Evolutionary conservation across 2,797 vertebrate genomes (phyloP).

Genomic region (Chelonia mydas): DNA sequence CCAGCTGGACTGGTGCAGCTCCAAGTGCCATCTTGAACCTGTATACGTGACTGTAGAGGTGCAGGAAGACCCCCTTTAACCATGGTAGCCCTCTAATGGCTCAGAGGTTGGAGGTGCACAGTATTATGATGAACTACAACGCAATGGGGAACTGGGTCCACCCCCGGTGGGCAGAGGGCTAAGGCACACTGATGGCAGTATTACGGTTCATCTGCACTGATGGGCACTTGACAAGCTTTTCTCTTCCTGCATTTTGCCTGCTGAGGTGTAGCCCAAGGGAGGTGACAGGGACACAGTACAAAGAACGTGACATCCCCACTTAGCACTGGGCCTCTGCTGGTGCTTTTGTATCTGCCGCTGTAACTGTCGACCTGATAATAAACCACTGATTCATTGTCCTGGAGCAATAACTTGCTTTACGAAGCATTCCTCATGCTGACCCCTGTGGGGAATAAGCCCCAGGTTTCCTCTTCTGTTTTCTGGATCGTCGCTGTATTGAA

Average conservation of each 20-base stretch:
- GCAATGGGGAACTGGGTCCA: rapidly evolving
- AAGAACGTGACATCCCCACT: rapidly evolving
- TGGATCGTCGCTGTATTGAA: rapidly evolving
- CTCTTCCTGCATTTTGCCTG: rapidly evolving
- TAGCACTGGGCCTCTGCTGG: background rate
- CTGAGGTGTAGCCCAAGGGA: rapidly evolving
- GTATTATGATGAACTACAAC: background rate
- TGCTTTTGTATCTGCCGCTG: background rate
- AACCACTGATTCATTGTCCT: conserved; percentile 65
- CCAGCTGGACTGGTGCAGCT: background rate
- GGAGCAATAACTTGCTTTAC: background rate
- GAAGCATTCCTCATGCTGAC: rapidly evolving
- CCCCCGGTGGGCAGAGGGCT: no score
- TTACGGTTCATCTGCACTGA: rapidly evolving
- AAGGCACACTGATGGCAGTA: rapidly evolving
- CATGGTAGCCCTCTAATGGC: background rate
- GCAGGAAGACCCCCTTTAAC: background rate
- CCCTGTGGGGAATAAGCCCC: background rate
- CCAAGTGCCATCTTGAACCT: background rate
- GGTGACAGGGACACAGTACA: background rate
- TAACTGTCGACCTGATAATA: conserved; percentile 29
- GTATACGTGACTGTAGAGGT: background rate
- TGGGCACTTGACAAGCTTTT: rapidly evolving
- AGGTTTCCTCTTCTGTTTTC: rapidly evolving
- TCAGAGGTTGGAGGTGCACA: background rate